Base-by-base conservation (phyloP, 1,140 invertebrate genomes). In the Drosophila ananassae region DNA sequence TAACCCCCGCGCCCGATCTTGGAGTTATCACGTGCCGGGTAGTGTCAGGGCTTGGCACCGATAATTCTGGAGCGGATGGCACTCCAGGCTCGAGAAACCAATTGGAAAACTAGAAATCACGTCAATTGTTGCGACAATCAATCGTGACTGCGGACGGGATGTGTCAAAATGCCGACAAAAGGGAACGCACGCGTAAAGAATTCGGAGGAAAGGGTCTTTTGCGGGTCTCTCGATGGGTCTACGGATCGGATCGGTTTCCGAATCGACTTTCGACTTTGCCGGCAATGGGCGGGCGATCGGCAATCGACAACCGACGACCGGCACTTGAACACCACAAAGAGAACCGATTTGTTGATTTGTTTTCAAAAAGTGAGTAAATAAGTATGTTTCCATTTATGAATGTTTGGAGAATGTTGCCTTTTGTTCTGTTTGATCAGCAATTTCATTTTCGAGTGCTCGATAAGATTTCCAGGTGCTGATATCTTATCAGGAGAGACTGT, bases 361-460 rank as follows among this genome's bases (percentile, higher is more conserved):
- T 85, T 77, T 85, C 79, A 90, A 90, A 77, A 90, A 90, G 87
- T 90, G 75, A 90, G 87, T 90, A 90, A 90, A 90, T 90, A 90
- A 90, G 84, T 90, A 87, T 83, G 76, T 90, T 90, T 87, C 82
- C 87, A 90, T 90, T 90, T 90, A 77, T 90, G 80, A 83, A 87
- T 90, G 87, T 90, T 89, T 90, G 78, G 77, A 68, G 74, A 84
- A 76, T 76, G 85, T 79, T 44, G 57, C 47, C 72, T 59, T 59
- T 75, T 63, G 75, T 69, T 85, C 73, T 90, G 87, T 90, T 90
- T 90, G 87, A 79, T 77, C 81, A 90, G 76, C 87, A 87, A 90
- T 89, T 79, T 73, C 81, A 81, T 90, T 90, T 84, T 90, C 62
- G 79, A 90, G 87, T 90, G 87, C 44, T 52, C 79, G 87, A 90